Evolutionary conservation across 1,140 invertebrate genomes (phyloP).

Genomic region (Orussus abietinus): DNA sequence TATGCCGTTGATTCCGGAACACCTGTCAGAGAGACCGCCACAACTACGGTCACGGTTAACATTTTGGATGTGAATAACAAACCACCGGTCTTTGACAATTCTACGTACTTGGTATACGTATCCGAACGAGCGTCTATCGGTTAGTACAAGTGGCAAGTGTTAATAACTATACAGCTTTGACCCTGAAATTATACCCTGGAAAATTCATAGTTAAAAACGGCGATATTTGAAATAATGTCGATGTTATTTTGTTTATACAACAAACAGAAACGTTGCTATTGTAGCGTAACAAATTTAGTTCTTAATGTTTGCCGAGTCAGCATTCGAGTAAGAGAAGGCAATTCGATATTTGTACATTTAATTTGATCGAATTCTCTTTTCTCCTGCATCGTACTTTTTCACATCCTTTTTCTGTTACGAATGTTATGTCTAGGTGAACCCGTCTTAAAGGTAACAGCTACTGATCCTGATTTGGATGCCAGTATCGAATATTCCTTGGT

Average conservation of each 20-base stretch:
- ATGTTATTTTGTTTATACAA: no score
- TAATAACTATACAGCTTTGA: not conserved
- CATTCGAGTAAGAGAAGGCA: no score
- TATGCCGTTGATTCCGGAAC: slow-evolving; percentile 68
- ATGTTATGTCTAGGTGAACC: slow-evolving; percentile 42
- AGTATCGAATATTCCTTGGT: slow-evolving; percentile 66
- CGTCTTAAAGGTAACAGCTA: slow-evolving; percentile 63
- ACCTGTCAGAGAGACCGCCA: slow-evolving; percentile 73
- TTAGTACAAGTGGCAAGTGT: slow-evolving; percentile 16
- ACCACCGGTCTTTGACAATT: slow-evolving; percentile 68
- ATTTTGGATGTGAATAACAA: slow-evolving; percentile 82
- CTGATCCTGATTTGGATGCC: slow-evolving; percentile 68
- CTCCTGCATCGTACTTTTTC: not conserved
- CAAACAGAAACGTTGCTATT: no score
- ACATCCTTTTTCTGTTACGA: no score
- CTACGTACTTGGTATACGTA: slow-evolving; percentile 64
- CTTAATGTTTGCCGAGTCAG: no score
- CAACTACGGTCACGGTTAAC: slow-evolving; percentile 68
- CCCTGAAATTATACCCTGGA: not conserved
- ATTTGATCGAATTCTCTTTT: not conserved
- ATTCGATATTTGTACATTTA: slow-evolving; percentile 3
- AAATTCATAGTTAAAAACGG: no score
- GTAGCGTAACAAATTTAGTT: no score
- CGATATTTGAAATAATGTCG: no score
- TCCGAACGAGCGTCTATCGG: slow-evolving; percentile 67